phyloP scores from a whole-genome alignment of 2,113 vertebrate genomes.

The Sterrhoptilus dennistouni region DNA sequence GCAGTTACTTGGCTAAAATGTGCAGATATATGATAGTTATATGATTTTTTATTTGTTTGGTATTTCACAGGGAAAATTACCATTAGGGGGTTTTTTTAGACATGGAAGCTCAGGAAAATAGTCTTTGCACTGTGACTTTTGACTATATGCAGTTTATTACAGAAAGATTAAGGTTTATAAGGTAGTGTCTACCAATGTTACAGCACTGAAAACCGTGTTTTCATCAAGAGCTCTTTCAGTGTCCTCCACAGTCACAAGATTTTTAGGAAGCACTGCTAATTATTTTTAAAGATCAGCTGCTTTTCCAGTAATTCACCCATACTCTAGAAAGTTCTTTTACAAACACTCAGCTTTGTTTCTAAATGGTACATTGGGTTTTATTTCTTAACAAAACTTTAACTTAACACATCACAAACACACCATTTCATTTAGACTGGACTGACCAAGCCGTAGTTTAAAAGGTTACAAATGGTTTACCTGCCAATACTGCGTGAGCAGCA shows the following conservation, averaged over 20 bases:
- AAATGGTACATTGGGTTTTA: not conserved
- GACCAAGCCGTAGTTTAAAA: not conserved
- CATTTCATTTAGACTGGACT: not conserved
- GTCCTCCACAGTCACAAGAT: not conserved
- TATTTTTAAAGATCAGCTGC: not conserved
- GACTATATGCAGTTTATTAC: not conserved
- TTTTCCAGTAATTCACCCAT: not conserved
- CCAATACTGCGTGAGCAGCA: not conserved
- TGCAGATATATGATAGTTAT: not conserved
- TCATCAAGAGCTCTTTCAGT: not conserved
- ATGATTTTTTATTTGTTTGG: not conserved
- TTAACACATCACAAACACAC: not conserved
- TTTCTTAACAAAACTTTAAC: not conserved
- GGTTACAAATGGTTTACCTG: not conserved
- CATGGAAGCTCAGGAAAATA: not conserved
- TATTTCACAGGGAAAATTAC: not conserved
- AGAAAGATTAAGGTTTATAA: not conserved
- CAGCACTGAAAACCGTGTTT: not conserved
- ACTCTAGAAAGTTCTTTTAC: not conserved
- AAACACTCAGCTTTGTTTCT: not conserved
- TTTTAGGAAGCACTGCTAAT: not conserved
- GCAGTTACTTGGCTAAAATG: not conserved
- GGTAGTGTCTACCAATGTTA: not conserved
- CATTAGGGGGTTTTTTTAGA: slow-evolving; percentile 1
- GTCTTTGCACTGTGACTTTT: not conserved